phyloP scores from a whole-genome alignment of 2,113 vertebrate species.

The Chamaetylas fuelleborni region DNA sequence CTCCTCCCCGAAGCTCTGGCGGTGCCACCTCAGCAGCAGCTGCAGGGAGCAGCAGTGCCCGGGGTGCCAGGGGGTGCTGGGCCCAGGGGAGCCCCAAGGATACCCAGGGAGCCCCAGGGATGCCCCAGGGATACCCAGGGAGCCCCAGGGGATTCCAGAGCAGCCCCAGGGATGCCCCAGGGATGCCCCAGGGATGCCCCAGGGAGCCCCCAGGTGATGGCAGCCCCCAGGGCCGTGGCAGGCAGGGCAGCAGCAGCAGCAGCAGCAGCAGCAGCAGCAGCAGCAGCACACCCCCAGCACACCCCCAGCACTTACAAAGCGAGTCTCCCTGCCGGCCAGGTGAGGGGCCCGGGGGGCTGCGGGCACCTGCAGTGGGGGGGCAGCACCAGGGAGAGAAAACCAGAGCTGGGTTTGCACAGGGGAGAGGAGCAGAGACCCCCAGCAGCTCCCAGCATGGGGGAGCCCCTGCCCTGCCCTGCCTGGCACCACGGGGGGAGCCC shows the following conservation, averaged over 20 bases:
- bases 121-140: no score
- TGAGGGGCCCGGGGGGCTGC: slow-evolving; percentile 34
- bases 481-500: neutral
- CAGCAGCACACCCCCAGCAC: slow-evolving; percentile 19
- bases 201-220: no score
- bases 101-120: no score
- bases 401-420: neutral
- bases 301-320: slow-evolving; percentile 83
- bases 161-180: no score
- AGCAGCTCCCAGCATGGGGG: neutral
- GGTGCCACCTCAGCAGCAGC: no score
- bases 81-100: no score
- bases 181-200: no score
- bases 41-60: no score
- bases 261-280: slow-evolving; percentile 35
- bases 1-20: no score
- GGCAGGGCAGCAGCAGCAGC: slow-evolving; percentile 10
- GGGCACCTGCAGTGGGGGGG: slow-evolving; percentile 56
- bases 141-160: no score
- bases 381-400: neutral
- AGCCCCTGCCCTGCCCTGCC: neutral
- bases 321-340: slow-evolving; percentile 79
- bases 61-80: no score
- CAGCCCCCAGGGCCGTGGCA: no score
- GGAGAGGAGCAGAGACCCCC: neutral